Evolutionary conservation across 2,113 vertebrate genomes (phyloP).

Genomic region (Aegithalos caudatus): DNA sequence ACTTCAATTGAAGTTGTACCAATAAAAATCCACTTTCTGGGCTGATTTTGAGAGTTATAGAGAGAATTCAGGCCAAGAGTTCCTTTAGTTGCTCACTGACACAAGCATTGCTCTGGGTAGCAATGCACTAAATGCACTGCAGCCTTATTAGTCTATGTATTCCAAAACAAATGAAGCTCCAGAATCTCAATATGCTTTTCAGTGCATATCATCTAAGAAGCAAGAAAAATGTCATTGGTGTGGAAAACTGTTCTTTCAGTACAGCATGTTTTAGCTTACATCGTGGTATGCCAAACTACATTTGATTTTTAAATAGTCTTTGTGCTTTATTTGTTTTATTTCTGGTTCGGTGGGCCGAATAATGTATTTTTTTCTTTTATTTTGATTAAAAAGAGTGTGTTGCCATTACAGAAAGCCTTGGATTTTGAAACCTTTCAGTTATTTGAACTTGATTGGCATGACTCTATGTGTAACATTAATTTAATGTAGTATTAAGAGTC

Average conservation of each 20-base stretch:
- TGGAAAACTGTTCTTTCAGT: constrained; percentile 20
- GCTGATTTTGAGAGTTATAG: background rate
- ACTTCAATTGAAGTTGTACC: background rate
- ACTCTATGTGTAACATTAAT: background rate
- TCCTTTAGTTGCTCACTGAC: background rate
- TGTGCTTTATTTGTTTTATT: background rate
- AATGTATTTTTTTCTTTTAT: background rate
- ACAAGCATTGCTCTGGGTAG: background rate
- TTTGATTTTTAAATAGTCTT: background rate
- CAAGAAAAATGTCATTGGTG: background rate
- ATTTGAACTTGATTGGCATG: background rate
- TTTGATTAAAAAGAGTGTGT: background rate
- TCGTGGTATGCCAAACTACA: background rate
- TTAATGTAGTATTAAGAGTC: background rate
- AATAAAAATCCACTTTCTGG: background rate
- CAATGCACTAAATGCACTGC: background rate
- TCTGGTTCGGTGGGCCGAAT: background rate
- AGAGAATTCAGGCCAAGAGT: background rate
- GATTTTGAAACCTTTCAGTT: background rate
- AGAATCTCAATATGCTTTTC: background rate
- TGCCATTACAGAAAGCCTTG: background rate
- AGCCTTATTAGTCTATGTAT: background rate
- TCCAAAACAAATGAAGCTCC: background rate
- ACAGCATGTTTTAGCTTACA: background rate
- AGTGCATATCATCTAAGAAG: background rate